Evolutionary conservation across 2,797 vertebrate species (phyloP), one percentile per base, ranked within the genome.

Genomic region (Rhinatrema bivittatum): DNA sequence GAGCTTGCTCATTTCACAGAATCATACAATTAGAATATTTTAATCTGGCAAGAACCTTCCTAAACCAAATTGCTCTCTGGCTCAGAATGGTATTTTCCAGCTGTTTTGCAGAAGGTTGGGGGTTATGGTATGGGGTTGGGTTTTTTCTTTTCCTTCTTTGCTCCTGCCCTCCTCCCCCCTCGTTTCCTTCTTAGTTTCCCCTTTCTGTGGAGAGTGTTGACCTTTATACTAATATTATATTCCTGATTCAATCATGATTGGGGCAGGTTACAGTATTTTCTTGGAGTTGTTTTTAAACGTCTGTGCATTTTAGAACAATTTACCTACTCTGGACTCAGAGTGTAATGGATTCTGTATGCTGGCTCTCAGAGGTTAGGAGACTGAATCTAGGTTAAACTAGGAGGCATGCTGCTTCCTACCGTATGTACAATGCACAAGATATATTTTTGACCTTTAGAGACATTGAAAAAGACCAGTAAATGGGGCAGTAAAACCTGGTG

Each of bases 351-450:
- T n/a, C n/a, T 22, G 26, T 23, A 6, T 10, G n/a, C 58, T 65
- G 68, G 65, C 81, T 81, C 20, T 72, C 76, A 82, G 81, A 81
- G 79, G 79, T 82, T 81, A 80, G 75, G 72, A 70, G 35, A 65
- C n/a, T n/a, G 75, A 82, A 80, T 70, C 74, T 78, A 70, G 70
- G 69, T 70, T 76, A 66, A 69, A 67, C 4, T 2, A 21, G 33
- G 42, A 52, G 47, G 31, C 42, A 51, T 16, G 12, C n/a, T 58
- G 47, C 41, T 47, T 71, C 47, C 59, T 55, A 58, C 42, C 51
- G 31, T 61, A 62, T 60, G 68, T n/a, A n/a, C n/a, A 68, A 60
- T 66, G 37, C 16, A 42, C 21, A 50, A 70, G 61, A 62, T 54
- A 29, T 51, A 40, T 64, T 71, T 61, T n/a, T n/a, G n/a, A n/a